Percentiles rank a stretch among this genome's conserved stretches.
These are phyloP conservation scores for Thunnus albacares DNA, from an alignment of 2,797 vertebrate species.

Conservation along the genomic window DNA sequence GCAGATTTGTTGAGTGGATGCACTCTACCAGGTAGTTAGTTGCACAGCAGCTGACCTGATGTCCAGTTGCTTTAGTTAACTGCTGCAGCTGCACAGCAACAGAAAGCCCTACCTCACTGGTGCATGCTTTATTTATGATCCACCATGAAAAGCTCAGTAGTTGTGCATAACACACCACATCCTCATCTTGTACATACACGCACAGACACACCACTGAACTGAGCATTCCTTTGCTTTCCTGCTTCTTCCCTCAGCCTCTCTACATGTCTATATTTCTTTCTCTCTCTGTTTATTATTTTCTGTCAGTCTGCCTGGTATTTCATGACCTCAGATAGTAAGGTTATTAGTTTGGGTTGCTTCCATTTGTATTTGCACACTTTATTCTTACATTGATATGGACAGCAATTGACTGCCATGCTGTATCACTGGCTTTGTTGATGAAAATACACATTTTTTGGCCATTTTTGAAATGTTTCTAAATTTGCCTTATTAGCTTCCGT, in stretches of 20 bases:
- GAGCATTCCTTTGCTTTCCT: conserved; percentile 20
- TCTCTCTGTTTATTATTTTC: conserved; percentile 1
- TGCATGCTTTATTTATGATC: conserved; percentile 73
- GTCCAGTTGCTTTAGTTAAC: conserved; percentile 21
- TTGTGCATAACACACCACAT: conserved; percentile 46
- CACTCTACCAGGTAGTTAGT: conserved; percentile 19
- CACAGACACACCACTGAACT: conserved; percentile 7
- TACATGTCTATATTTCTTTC: conserved; percentile 13
- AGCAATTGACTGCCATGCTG: neutral
- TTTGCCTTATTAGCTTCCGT: neutral
- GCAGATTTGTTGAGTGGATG: conserved; percentile 40
- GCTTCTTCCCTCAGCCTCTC: neutral
- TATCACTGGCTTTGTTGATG: neutral
- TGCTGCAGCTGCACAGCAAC: conserved; percentile 51
- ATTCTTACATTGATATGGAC: neutral
- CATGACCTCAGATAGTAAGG: conserved; percentile 1
- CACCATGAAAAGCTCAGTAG: conserved; percentile 41
- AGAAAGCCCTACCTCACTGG: conserved; percentile 34
- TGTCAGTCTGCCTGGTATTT: conserved; percentile 11
- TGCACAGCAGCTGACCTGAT: conserved; percentile 26
- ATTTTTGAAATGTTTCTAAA: conserved; percentile 8
- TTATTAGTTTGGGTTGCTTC: neutral
- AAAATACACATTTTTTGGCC: neutral
- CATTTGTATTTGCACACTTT: neutral
- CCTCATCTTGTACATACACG: conserved; percentile 35